Evolutionary conservation across 2,888 invertebrate genomes (phyloP).

Genomic region (Plusia festucae): DNA sequence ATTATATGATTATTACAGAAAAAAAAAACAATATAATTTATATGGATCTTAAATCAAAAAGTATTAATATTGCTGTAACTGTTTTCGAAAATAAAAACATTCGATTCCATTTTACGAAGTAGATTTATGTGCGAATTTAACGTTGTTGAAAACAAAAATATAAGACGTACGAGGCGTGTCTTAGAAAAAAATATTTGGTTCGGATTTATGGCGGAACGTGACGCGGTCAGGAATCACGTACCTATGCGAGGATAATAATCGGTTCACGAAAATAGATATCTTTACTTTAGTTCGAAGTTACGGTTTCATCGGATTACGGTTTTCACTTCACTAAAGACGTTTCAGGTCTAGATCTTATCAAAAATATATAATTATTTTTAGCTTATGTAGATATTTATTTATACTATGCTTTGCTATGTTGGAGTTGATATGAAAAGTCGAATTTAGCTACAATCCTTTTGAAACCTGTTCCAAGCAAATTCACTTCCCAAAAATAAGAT

Average conservation of each 20-base stretch:
- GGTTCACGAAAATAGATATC: slow-evolving; percentile 19
- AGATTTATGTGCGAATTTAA: neutral
- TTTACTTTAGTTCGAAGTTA: slow-evolving; percentile 18
- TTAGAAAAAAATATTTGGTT: slow-evolving; percentile 35
- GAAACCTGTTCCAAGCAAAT: no score
- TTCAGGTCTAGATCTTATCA: no score
- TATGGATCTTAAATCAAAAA: neutral
- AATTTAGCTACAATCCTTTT: no score
- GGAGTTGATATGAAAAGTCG: no score
- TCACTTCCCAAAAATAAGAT: no score
- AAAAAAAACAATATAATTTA: no score
- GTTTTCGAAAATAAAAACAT: neutral
- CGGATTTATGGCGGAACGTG: slow-evolving; percentile 55
- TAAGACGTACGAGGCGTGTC: neutral
- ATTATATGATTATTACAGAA: no score
- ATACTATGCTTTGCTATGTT: no score
- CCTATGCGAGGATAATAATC: slow-evolving; percentile 26
- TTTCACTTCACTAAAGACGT: slow-evolving; percentile 9
- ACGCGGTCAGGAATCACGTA: slow-evolving; percentile 44
- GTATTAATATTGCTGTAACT: neutral
- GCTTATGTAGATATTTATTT: no score
- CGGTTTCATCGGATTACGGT: neutral
- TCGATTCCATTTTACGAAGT: neutral
- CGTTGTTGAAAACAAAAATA: slow-evolving; percentile 41
- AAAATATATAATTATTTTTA: no score